These are phyloP conservation scores for Meriones psammophilus DNA, from an alignment of 2,797 vertebrate genomes.

Conservation along the genomic window DNA sequence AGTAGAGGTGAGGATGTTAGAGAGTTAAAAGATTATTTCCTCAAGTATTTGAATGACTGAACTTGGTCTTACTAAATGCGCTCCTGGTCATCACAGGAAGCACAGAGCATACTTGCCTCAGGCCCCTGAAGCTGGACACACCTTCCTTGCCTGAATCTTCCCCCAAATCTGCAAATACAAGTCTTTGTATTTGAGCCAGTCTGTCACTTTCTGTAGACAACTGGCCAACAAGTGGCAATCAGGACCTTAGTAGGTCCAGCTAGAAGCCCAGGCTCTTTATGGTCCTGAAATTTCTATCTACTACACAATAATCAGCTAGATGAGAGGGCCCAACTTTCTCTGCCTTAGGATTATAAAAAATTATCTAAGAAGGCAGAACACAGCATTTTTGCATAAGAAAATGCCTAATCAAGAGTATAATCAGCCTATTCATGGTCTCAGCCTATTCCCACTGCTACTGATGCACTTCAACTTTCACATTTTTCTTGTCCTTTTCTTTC, in stretches of 20 bases:
- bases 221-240: background rate
- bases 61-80: background rate
- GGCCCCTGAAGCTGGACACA: background rate
- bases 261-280: background rate
- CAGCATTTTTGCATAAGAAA: slow-evolving; percentile 2
- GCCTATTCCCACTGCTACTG: background rate
- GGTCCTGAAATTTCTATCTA: background rate
- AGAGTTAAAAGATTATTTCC: background rate
- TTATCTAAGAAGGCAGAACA: slow-evolving; percentile 12
- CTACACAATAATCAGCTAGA: background rate
- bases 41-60: background rate
- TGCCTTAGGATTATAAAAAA: slow-evolving; percentile 7
- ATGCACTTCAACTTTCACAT: background rate
- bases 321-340: background rate
- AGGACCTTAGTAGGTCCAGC: background rate
- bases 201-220: background rate
- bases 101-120: rapidly evolving
- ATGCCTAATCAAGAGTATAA: background rate
- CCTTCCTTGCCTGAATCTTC: background rate
- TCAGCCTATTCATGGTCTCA: background rate
- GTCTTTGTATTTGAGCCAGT: background rate
- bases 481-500: background rate
- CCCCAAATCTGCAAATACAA: background rate
- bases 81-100: background rate
- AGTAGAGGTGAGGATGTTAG: background rate